Evolutionary conservation across 2,113 vertebrate species (phyloP), one percentile per base, ranked within the genome.

Genomic region (Rhabdomys dilectus): DNA sequence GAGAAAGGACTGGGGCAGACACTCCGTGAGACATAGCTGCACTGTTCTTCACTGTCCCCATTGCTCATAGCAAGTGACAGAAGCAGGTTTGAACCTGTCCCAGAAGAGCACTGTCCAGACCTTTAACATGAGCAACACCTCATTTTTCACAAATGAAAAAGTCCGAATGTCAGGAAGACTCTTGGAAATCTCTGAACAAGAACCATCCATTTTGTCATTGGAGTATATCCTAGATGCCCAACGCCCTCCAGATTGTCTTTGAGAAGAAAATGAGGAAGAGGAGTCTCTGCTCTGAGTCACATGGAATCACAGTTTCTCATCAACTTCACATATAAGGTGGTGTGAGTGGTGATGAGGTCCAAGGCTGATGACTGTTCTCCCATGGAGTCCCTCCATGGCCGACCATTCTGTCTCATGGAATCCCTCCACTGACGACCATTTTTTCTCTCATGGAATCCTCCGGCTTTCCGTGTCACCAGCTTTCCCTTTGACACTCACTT

Each of bases 401-500:
- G 1, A 68, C 29, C 29, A 64, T 64, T 64, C 58, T 60, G 84
- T 31, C 87, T 31, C 78, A 86, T 66, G 75, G 88, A 93, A 86
- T 36, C 13, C 66, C 31, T 68, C 66, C 15, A 29, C 66, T 34
- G 66, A 36, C 5, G 4, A 72, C 70, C 34, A 36, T 68, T 68
- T 31, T 70, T 64, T 31, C 31, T 68, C n/a, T n/a, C 77, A 87
- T 62, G 72, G 82, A 92, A 88, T 78, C 91, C 81, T 64, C n/a
- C 21, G 64, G 68, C 89, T 91, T 88, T n/a, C 77, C 58, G 0
- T 93, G 48, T 93, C 45, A n/a, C 91, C 72, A 88, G 87, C 76
- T 91, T 92, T 56, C 86, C 89, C 91, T 92, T 73, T 73, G 66
- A 93, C 76, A 15, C 84, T 93, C 88, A 48, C 1, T 94, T 94